These are phyloP conservation scores for Gryllus longicercus DNA, from an alignment of 2,888 invertebrate genomes.

Conservation along the genomic window DNA sequence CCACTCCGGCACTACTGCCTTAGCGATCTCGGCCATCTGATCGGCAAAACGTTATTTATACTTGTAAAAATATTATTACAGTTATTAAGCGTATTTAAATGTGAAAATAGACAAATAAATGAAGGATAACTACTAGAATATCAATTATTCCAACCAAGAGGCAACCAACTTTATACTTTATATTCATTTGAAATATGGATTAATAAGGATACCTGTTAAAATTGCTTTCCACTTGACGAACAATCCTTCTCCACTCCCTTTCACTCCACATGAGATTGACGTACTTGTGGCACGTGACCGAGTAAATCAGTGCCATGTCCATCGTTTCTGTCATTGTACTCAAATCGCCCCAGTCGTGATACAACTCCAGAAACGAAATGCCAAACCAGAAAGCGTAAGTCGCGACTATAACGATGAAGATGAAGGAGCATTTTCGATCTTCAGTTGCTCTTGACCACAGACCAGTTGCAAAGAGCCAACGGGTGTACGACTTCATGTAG, in stretches of 20 bases:
- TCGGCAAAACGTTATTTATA: too few species aligned
- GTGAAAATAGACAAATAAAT: too few species aligned
- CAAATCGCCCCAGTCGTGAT: constrained; percentile 12
- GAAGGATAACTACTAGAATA: too few species aligned
- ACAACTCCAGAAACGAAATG: neutral
- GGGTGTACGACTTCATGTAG: neutral
- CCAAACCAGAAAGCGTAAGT: neutral
- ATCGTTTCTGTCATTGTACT: constrained; percentile 11
- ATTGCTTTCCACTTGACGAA: neutral
- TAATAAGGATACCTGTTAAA: neutral
- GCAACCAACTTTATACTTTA: too few species aligned
- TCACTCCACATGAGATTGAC: neutral
- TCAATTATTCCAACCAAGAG: too few species aligned
- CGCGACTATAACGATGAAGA: neutral
- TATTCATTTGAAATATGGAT: too few species aligned
- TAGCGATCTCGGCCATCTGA: too few species aligned
- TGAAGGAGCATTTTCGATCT: neutral
- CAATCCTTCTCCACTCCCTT: neutral
- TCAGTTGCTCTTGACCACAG: neutral
- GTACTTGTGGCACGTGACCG: neutral
- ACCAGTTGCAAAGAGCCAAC: neutral
- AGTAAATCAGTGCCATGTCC: constrained; percentile 3
- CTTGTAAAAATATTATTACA: too few species aligned
- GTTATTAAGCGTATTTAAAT: too few species aligned
- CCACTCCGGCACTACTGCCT: too few species aligned